A percentile compares a stretch with the other conserved stretches of the same genome.
Evolutionary conservation across 2,113 vertebrate species (phyloP).

Genomic region (Anser cygnoides): DNA sequence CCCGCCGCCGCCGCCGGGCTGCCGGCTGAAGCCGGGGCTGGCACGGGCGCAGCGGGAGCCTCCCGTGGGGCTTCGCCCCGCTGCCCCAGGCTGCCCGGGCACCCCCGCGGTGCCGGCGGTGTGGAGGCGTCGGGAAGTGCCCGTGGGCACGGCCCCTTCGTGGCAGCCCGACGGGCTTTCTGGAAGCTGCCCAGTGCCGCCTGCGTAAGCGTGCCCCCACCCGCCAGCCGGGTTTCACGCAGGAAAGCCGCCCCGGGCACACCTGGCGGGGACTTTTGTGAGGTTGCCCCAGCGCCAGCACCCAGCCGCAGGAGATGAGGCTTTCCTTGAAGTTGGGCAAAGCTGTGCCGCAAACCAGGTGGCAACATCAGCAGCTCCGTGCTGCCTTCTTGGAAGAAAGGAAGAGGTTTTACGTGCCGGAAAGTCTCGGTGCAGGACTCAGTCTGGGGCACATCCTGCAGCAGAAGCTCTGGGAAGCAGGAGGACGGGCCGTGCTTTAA

Average conservation of each 20-base stretch:
- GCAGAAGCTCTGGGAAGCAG: background rate
- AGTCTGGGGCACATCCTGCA: background rate
- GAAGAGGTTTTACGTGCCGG: background rate
- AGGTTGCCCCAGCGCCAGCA: fast-evolving
- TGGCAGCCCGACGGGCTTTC: background rate
- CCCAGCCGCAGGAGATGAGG: background rate
- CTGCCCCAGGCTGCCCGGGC: fast-evolving
- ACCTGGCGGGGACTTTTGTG: fast-evolving
- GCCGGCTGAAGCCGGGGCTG: background rate
- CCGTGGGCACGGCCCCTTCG: fast-evolving
- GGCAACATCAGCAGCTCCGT: background rate
- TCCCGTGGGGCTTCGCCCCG: background rate
- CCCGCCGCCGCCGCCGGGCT: background rate
- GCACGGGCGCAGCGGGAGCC: background rate
- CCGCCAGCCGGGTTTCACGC: background rate
- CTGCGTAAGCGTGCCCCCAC: background rate
- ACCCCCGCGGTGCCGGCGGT: fast-evolving
- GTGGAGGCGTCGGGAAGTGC: background rate
- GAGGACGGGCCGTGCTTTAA: fast-evolving
- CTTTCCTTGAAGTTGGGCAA: background rate
- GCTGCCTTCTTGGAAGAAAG: background rate
- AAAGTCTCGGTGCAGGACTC: background rate
- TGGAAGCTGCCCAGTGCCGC: fast-evolving
- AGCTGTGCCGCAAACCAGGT: background rate
- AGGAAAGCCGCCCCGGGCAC: background rate